Percentiles rank a stretch among this genome's conserved stretches.
phyloP scores from a whole-genome alignment of 2,113 vertebrate genomes.

The Chaenocephalus aceratus region DNA sequence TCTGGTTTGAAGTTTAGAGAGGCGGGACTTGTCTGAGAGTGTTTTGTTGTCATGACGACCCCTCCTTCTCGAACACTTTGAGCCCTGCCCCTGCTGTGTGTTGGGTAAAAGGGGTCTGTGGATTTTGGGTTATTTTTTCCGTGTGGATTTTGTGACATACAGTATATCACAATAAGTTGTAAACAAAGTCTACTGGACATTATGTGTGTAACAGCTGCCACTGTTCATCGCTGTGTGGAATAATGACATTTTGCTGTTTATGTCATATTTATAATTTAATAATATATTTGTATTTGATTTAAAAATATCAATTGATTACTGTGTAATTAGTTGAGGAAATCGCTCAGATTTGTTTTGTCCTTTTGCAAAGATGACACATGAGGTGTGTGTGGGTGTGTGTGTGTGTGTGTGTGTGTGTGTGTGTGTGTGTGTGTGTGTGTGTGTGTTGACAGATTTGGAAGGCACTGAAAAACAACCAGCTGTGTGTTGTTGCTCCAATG shows the following conservation, averaged over 20 bases:
- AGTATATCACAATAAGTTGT: not conserved
- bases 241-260: too few species aligned
- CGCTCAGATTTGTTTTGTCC: not conserved
- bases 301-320: not conserved
- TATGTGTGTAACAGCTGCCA: not conserved
- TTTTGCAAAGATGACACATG: not conserved
- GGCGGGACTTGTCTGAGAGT: conserved; percentile 63
- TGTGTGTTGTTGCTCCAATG: not conserved
- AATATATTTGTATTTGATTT: not conserved
- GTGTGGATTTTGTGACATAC: not conserved
- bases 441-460: not conserved
- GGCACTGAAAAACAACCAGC: not conserved
- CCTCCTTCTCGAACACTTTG: conserved; percentile 18
- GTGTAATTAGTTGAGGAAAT: not conserved
- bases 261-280: not conserved
- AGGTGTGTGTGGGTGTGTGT: not conserved
- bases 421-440: not conserved
- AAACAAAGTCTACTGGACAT: not conserved
- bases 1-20: conserved; percentile 73
- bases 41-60: conserved; percentile 57
- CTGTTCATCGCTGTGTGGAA: too few species aligned
- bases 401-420: not conserved
- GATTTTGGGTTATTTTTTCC: not conserved
- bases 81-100: conserved; percentile 7
- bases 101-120: not conserved